These are phyloP conservation scores for Stigmatopora nigra DNA, from an alignment of 2,113 vertebrate genomes.

Conservation along the genomic window DNA sequence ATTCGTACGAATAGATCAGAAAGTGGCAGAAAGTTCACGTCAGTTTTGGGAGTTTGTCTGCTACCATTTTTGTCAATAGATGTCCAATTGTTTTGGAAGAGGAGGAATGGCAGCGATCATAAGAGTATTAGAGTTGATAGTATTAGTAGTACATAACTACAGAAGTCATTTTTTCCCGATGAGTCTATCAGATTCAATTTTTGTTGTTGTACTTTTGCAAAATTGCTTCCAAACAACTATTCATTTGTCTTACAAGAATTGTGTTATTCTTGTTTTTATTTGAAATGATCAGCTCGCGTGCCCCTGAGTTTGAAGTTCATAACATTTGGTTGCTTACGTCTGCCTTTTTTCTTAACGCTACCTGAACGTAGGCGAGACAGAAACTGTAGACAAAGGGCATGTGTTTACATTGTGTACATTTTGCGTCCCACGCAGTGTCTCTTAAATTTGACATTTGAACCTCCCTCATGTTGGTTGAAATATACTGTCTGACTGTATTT, in stretches of 20 bases:
- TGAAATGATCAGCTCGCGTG: background rate
- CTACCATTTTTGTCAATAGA: too few species aligned
- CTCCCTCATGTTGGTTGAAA: slow-evolving; percentile 48
- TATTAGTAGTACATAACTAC: too few species aligned
- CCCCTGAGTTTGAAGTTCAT: background rate
- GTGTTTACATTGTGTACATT: slow-evolving; percentile 46
- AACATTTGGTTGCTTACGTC: background rate
- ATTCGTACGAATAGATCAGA: too few species aligned
- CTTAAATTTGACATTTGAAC: slow-evolving; percentile 56
- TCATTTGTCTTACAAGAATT: background rate
- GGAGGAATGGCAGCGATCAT: too few species aligned
- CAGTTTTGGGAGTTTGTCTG: too few species aligned
- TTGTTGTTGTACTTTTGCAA: too few species aligned
- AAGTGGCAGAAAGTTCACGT: too few species aligned
- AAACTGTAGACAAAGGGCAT: slow-evolving; percentile 57
- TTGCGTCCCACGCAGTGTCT: slow-evolving; percentile 61
- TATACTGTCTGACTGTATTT: slow-evolving; percentile 26
- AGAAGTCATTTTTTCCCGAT: too few species aligned
- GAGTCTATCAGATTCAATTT: too few species aligned
- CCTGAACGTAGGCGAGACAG: slow-evolving; percentile 2
- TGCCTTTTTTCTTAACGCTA: background rate
- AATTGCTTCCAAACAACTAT: background rate
- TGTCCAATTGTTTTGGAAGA: too few species aligned
- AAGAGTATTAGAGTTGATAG: too few species aligned
- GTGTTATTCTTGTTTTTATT: background rate